phyloP scores from a whole-genome alignment of 2,888 invertebrate species.

The Rhamphomyia laevipes region DNA sequence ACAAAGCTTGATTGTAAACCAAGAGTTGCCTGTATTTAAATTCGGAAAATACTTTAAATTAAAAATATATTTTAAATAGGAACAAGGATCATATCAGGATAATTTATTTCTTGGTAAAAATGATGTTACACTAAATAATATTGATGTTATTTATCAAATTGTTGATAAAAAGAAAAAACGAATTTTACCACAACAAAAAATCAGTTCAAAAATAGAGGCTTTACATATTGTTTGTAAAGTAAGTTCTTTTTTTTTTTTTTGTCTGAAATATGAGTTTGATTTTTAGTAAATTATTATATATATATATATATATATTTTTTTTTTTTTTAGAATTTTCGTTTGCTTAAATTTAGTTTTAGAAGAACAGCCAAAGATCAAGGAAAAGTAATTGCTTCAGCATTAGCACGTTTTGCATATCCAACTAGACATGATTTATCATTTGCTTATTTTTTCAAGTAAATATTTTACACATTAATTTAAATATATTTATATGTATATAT shows the following conservation, averaged over 20 bases:
- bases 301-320: conserved; percentile 7
- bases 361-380: conserved; percentile 70
- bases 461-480: background rate
- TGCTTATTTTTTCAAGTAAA: conserved; percentile 74
- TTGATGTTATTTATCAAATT: conserved; percentile 35
- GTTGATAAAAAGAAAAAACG: conserved; percentile 28
- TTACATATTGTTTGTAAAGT: conserved; percentile 35
- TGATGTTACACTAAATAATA: conserved; percentile 36
- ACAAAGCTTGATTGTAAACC: too few species aligned
- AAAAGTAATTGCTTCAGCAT: conserved; percentile 64
- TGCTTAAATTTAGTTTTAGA: conserved; percentile 78
- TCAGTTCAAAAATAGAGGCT: conserved; percentile 33
- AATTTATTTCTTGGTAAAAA: conserved; percentile 31
- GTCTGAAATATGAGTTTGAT: background rate
- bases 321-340: conserved; percentile 66
- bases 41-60: too few species aligned
- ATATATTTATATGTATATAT: background rate
- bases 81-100: conserved; percentile 27
- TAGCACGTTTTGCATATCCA: conserved; percentile 80
- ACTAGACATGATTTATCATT: conserved; percentile 76
- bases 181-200: conserved; percentile 31
- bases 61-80: conserved; percentile 7
- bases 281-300: background rate
- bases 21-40: too few species aligned
- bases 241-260: conserved; percentile 24